Evolutionary conservation across 2,113 vertebrate species (phyloP), one percentile per base, ranked within the genome.

Genomic region (Brachyhypopomus occidentalis): DNA sequence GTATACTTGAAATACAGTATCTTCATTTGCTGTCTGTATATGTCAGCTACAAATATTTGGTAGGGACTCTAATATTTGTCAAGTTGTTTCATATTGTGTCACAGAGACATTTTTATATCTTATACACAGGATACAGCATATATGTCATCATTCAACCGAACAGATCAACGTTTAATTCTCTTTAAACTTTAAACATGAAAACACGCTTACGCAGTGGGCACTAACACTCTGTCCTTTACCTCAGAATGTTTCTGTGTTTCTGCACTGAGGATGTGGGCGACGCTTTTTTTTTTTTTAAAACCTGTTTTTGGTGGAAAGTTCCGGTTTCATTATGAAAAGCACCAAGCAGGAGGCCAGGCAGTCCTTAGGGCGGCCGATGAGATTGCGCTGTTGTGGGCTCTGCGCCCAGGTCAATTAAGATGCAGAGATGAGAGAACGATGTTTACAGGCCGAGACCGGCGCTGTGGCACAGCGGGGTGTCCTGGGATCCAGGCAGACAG

Each of bases 311-410:
- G 45, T 52, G 14, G 45, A 52, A 52, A 55, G 14, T 45, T 72
- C n/a, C 17, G 25, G 5, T 25, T 72, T 19, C 38, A 72, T 7
- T 60, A 58, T 41, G 64, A 56, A 75, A 81, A 45, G 52, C 22
- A 60, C 72, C 69, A 62, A 27, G 30, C 67, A 72, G 72, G 66
- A 60, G 63, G 41, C 45, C 45, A 5, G 23, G 22, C 38, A 74
- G 66, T 22, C 72, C 79, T n/a, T 34, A 11, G 72, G 79, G 75
- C 63, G n/a, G 66, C 64, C 69, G 66, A 73, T 62, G 79, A 22
- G 75, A 72, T 69, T 74, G 78, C 60, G 36, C 22, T 52, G 79
- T 73, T 84, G 80, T 60, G 75, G 70, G 55, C 19, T 11, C 36
- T 20, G 22, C 48, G 19, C 36, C n/a, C 66, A 63, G 69, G 30